Base-by-base conservation (phyloP, 2,888 invertebrate species). In the Mesoligia furuncula region DNA sequence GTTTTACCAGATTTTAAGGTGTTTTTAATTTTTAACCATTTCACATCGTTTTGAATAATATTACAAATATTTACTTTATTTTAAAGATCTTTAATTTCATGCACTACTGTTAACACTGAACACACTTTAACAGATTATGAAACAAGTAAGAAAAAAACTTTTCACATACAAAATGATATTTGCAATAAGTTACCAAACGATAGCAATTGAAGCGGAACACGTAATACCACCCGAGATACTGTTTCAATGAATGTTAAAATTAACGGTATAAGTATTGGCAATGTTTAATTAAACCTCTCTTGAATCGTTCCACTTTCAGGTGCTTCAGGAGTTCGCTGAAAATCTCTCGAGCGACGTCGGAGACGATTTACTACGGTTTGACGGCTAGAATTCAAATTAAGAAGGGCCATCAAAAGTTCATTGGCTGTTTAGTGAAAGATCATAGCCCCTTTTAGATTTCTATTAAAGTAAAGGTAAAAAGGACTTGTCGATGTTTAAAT, bases 221-320 rank as follows among this genome's bases (percentile, higher is more conserved):
- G 87, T 89, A 91, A 90, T 91, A 78, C 31, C 17, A 15, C 45
- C 51, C 42, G 67, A 87, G 84, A 85, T 90, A 89, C 84, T 87
- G 88, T 90, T 90, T 88, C 87, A 85, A 70, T 92, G 93, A 93
- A 93, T 93, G 92, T 89, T 91, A 90, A 93, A 92, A 93, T 93
- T 90, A 93, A 92, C 93, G 92, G 90, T 93, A 88, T 92, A 73
- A 84, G 84, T 82, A 92, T 92, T 89, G 92, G 81, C 87, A 42
- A 83, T 90, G 90, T 93, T 93, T 94, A 93, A 93, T 93, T 94
- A 93, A 93, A 89, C 82, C 83, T 65, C 84, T 86, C 87, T 86
- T 82, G 80, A 80, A 85, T 83, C 81, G 80, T 81, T 79, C 84
- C 85, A 81, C 70, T 79, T 84, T 72, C 87, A 86, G 85, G 89